Evolutionary conservation across 2,888 invertebrate genomes (phyloP).

Genomic region (Busseola fusca): DNA sequence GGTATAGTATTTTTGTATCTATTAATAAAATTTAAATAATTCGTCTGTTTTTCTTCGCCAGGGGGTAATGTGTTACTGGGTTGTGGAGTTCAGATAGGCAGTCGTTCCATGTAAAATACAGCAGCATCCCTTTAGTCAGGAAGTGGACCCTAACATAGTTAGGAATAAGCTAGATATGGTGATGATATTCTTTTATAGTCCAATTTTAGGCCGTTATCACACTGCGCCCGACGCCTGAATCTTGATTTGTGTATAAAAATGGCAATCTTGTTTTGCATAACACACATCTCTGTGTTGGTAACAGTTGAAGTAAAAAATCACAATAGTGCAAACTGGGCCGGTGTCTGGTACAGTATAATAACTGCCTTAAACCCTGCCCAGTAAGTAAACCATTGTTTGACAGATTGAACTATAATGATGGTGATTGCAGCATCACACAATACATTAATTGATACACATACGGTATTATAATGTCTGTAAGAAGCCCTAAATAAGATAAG

Average conservation of each 20-base stretch:
- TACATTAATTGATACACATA: no score
- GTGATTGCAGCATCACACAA: no score
- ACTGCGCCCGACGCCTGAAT: neutral
- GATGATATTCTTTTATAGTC: neutral
- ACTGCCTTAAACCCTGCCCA: no score
- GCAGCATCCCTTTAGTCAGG: neutral
- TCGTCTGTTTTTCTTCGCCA: neutral
- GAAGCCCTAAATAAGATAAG: no score
- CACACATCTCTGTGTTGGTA: neutral
- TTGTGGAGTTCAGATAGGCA: neutral
- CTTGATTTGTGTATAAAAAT: neutral
- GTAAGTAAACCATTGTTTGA: no score
- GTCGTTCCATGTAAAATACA: neutral
- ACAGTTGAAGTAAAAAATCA: neutral
- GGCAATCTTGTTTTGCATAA: neutral
- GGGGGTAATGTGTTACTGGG: neutral
- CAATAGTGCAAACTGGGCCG: no score
- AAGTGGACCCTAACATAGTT: neutral
- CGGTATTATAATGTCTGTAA: no score
- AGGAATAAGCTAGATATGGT: neutral
- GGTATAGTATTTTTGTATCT: slow-evolving; percentile 2
- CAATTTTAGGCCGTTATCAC: neutral
- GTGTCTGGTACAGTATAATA: no score
- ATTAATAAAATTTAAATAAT: neutral
- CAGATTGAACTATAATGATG: no score